Evolutionary conservation across 2,797 vertebrate genomes (phyloP), one percentile per base, ranked within the genome.

Genomic region (Pogoniulus pusillus): DNA sequence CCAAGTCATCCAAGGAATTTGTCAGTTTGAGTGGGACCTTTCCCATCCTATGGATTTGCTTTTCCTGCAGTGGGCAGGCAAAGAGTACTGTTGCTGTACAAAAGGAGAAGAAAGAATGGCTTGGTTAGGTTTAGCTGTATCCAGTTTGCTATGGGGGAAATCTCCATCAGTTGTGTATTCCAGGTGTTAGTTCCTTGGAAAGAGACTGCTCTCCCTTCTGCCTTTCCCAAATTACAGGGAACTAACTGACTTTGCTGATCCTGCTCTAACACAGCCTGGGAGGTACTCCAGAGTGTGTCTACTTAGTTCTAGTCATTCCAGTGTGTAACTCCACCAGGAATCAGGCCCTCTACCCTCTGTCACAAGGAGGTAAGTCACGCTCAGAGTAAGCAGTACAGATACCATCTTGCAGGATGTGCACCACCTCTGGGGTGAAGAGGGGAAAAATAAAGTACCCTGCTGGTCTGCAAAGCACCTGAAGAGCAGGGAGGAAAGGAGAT

Each of bases 21-120:
- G 54, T 53, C 87, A 85, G 45, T 45, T 89, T 51, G 83, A 87
- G 47, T 51, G 60, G 49, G 68, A 84, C 82, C n/a, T 70, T 91
- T 89, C 58, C 82, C 29, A 58, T 51, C 76, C 70, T 27, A 93
- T 23, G 87, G 79, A 86, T 93, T 82, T 83, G 66, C 76, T 92
- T 92, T 87, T 84, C 82, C 64, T 54, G 45, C 45, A 85, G 64
- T 17, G 43, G 39, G 37, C 72, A 62, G 18, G 73, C 78, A n/a
- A 87, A 89, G n/a, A n/a, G n/a, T 29, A 15, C 75, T 64, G n/a
- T 24, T 87, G 72, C 57, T 64, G 68, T 62, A 87, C 16, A 70
- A 68, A 65, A 10, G 7, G 22, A 32, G 20, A 89, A 73, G 37
- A 84, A 3, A 53, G 12, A 81, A 79, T 34, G 1, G 64, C 30